These are phyloP conservation scores for Agrotis exclamationis DNA, from an alignment of 2,888 invertebrate species.

Conservation along the genomic window DNA sequence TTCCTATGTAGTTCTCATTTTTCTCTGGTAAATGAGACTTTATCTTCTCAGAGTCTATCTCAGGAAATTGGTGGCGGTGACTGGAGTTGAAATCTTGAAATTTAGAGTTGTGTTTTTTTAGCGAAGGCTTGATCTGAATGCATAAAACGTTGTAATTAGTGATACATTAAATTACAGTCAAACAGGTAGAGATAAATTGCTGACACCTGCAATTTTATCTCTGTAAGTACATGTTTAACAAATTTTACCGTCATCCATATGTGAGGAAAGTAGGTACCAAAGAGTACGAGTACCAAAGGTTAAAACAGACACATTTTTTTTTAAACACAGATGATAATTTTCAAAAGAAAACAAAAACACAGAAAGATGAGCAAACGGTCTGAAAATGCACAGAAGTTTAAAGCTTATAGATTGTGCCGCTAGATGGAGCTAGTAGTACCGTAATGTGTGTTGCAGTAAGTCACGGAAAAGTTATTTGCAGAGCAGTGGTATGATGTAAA, in stretches of 20 bases:
- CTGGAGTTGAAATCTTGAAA: not conserved
- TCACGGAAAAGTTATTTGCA: not conserved
- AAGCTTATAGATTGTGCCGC: not conserved
- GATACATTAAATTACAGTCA: not conserved
- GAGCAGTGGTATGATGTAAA: not conserved
- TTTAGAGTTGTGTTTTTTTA: not conserved
- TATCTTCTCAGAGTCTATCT: constrained; percentile 28
- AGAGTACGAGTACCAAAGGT: too few species aligned
- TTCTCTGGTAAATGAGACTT: constrained; percentile 30
- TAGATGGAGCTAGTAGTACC: not conserved
- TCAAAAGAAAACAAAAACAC: not conserved
- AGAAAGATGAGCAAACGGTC: not conserved
- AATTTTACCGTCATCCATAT: not conserved
- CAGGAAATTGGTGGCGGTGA: not conserved
- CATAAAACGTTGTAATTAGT: not conserved
- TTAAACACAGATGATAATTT: not conserved
- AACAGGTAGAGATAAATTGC: not conserved
- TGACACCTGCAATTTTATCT: not conserved
- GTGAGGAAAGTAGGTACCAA: too few species aligned
- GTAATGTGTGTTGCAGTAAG: not conserved
- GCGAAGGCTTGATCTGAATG: constrained; percentile 31
- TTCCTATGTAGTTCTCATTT: constrained; percentile 18
- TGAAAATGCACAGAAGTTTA: not conserved
- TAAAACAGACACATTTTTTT: too few species aligned
- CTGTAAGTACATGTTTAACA: too few species aligned